Evolutionary conservation across 2,888 invertebrate species (phyloP).

Genomic region (Drosophila picticornis): DNA sequence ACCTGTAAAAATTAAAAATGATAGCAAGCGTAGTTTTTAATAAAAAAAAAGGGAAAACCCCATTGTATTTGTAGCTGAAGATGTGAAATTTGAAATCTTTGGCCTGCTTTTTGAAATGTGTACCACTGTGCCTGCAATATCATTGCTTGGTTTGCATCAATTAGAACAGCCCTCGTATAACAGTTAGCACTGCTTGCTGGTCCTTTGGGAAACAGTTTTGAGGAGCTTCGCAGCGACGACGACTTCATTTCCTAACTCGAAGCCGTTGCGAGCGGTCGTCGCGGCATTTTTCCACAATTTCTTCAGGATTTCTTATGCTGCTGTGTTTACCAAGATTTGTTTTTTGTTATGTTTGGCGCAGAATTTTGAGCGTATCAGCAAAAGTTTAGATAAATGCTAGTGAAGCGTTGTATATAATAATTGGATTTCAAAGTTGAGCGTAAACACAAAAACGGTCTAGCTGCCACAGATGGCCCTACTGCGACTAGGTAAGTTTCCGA

Average conservation of each 20-base stretch:
- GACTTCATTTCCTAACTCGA: constrained; percentile 46
- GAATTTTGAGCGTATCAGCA: constrained; percentile 14
- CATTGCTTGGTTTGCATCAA: not conserved
- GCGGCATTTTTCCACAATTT: constrained; percentile 1
- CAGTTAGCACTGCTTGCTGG: constrained; percentile 48
- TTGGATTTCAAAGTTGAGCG: constrained; percentile 11
- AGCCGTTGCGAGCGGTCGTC: constrained; percentile 51
- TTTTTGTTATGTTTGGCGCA: constrained; percentile 31
- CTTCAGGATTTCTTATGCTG: not conserved
- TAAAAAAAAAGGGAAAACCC: rapidly evolving
- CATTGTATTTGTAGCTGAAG: not conserved
- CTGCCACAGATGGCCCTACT: constrained; percentile 20
- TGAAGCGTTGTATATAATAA: constrained; percentile 7
- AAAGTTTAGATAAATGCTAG: constrained; percentile 5
- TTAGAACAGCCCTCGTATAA: constrained; percentile 28
- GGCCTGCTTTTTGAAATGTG: not conserved
- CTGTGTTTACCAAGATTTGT: not conserved
- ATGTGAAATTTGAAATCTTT: not conserved
- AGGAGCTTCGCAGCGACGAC: constrained; percentile 3
- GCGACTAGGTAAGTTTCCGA: constrained; percentile 24
- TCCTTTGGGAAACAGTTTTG: constrained; percentile 7
- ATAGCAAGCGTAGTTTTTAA: not conserved
- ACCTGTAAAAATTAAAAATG: not conserved
- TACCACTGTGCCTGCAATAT: constrained; percentile 11
- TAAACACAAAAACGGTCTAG: constrained; percentile 11